Evolutionary conservation across 2,113 vertebrate genomes (phyloP).

Genomic region (Hemibagrus wyckioides): DNA sequence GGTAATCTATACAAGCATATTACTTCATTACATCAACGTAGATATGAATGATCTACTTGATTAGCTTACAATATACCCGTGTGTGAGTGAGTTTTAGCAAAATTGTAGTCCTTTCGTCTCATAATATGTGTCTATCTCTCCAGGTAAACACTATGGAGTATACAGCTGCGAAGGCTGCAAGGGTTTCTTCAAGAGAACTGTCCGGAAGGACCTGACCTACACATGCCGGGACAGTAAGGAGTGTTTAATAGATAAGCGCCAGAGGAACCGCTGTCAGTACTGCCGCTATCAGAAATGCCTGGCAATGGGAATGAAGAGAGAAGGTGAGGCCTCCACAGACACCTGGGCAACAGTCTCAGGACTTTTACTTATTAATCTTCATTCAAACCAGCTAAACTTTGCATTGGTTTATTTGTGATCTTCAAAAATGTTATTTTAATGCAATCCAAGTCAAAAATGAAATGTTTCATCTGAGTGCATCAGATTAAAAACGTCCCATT

Average conservation of each 20-base stretch:
- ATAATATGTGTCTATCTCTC: not conserved
- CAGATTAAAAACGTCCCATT: not conserved
- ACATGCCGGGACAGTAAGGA: conserved; percentile 81
- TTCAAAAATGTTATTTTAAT: not conserved
- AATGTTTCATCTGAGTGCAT: no score
- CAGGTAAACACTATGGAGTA: conserved; percentile 82
- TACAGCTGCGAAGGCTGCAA: conserved; percentile 85
- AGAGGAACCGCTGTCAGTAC: conserved; percentile 82
- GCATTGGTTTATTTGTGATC: not conserved
- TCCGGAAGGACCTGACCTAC: conserved; percentile 81
- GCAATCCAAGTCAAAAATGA: not conserved
- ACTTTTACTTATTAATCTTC: not conserved
- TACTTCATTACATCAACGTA: not conserved
- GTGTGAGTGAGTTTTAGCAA: not conserved
- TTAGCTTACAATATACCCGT: not conserved
- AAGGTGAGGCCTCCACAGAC: conserved; percentile 66
- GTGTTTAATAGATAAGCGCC: conserved; percentile 81
- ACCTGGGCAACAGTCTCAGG: not conserved
- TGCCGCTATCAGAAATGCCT: conserved; percentile 84
- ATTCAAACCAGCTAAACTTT: no score
- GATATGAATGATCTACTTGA: not conserved
- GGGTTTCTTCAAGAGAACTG: conserved; percentile 81
- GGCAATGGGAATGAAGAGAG: conserved; percentile 83
- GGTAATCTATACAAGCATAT: conserved; percentile 69
- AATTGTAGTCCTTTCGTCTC: not conserved